A percentile compares a stretch with the other conserved stretches of the same genome.
Conservation (phyloP, 1,140 invertebrate genomes). For the Phortica variegata region DNA sequence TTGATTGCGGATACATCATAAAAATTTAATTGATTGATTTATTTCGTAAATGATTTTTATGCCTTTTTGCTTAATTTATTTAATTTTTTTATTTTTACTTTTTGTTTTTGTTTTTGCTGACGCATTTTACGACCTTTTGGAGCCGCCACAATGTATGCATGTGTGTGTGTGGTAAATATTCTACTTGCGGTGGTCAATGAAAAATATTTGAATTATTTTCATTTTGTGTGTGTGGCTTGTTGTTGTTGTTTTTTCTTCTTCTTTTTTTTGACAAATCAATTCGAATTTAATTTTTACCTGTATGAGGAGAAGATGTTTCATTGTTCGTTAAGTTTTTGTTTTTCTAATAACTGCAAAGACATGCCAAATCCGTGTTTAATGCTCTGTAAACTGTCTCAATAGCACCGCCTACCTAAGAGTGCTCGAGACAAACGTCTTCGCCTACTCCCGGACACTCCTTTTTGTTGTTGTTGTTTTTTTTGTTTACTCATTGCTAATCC, state of each 20-base stretch:
- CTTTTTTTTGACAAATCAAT: slow-evolving; percentile 47
- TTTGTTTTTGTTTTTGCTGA: not conserved
- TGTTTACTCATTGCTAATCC: too few species aligned
- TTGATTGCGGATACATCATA: slow-evolving; percentile 30
- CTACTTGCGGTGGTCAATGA: slow-evolving; percentile 50
- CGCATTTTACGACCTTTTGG: slow-evolving; percentile 9
- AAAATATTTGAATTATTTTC: slow-evolving; percentile 20
- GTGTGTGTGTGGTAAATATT: too few species aligned
- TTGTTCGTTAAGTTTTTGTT: too few species aligned
- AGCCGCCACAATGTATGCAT: slow-evolving; percentile 5
- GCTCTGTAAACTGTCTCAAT: slow-evolving; percentile 47
- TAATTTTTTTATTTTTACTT: too few species aligned
- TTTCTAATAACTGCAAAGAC: too few species aligned
- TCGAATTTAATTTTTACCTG: too few species aligned
- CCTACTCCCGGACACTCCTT: slow-evolving; percentile 3
- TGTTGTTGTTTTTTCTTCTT: too few species aligned
- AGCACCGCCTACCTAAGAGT: slow-evolving; percentile 31
- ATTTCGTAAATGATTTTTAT: slow-evolving; percentile 23
- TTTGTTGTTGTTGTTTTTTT: too few species aligned
- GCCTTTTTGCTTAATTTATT: slow-evolving; percentile 24
- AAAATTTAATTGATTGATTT: slow-evolving; percentile 54
- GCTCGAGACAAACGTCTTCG: slow-evolving; percentile 7
- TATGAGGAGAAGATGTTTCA: too few species aligned
- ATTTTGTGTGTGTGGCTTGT: slow-evolving; percentile 17
- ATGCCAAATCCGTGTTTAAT: slow-evolving; percentile 20